Conservation (phyloP, 2,888 invertebrate genomes). For the Mesorhabditis spiculigera region DNA sequence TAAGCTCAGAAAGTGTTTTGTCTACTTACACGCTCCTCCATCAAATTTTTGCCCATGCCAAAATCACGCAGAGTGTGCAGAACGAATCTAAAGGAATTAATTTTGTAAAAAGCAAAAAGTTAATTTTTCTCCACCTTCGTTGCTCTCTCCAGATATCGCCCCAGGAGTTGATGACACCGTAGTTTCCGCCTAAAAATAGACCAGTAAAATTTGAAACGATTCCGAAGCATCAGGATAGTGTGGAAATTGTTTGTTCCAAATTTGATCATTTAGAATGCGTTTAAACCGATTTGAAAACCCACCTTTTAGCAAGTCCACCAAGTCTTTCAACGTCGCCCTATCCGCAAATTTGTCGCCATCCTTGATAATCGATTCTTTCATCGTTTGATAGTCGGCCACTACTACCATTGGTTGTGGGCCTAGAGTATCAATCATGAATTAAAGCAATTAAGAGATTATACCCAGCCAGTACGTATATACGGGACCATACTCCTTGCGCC, state of each 20-base stretch:
- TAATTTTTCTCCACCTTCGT: constrained; percentile 10
- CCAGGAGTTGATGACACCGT: constrained; percentile 25
- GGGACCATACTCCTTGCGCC: neutral
- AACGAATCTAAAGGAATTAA: too few relatives aligned
- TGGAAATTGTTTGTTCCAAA: too few relatives aligned
- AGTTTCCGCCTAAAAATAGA: constrained; percentile 27
- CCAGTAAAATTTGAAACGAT: too few relatives aligned
- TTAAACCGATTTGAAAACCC: neutral
- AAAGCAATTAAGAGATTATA: too few relatives aligned
- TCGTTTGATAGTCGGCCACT: constrained; percentile 19
- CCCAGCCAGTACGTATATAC: neutral
- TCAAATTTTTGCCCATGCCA: constrained; percentile 23
- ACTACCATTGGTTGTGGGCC: constrained; percentile 15
- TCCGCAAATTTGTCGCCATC: constrained; percentile 30
- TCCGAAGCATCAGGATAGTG: too few relatives aligned
- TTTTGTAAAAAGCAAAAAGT: too few relatives aligned
- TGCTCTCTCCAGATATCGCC: constrained; percentile 28
- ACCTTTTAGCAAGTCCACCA: constrained; percentile 12
- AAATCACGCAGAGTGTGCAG: constrained; percentile 26
- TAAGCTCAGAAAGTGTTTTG: too few relatives aligned
- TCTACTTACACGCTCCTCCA: constrained; percentile 18
- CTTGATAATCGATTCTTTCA: constrained; percentile 28
- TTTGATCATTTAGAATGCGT: too few relatives aligned
- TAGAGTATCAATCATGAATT: too few relatives aligned
- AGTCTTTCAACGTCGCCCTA: constrained; percentile 18